Evolutionary conservation across 2,113 vertebrate species (phyloP), one percentile per base, ranked within the genome.

Genomic region (Corythoichthys haematopterus): DNA sequence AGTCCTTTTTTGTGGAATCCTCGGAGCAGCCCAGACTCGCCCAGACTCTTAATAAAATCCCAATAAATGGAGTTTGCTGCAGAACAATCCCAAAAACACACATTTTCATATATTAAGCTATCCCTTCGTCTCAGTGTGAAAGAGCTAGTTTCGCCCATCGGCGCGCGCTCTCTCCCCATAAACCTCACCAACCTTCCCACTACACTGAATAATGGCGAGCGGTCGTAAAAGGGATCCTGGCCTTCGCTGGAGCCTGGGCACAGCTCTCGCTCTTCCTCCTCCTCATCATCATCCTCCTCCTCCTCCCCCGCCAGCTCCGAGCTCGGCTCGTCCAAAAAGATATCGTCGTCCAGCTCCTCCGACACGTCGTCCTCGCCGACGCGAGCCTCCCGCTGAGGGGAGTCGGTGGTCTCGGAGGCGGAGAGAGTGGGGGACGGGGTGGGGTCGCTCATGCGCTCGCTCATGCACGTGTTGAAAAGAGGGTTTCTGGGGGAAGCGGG

Each of bases 161-260:
- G 95, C 95, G 93, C 94, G 93, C 95, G 33, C 55, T 57, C 55
- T 57, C 55, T 57, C 55, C 93, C 93, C 94, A 91, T 89, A 92
- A 93, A 93, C 95, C 97, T 96, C 95, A 99, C 96, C 95, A 98
- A 98, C 97, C 97, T 99, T 94, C 97, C 96, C 94, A 98, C 96
- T 96, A 98, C 94, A 97, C 96, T 98, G 96, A 98, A 99, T 94
- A 98, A 94, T 90, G 96, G 95, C 83, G 95, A 94, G 92, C 96
- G 95, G 93, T 98, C 96, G 92, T 98, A 98, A 98, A 99, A 99
- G 84, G 96, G 97, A 92, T 98, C 97, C 93, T 90, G 94, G 94
- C 94, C 93, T 94, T 95, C 92, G 91, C 93, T 66, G 84, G 88
- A 91, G 85, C 88, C 86, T 78, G 71, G 84, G 89, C 82, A 88